Evolutionary conservation across 2,113 vertebrate species (phyloP), one percentile per base, ranked within the genome.

Genomic region (Hyperopisus bebe): DNA sequence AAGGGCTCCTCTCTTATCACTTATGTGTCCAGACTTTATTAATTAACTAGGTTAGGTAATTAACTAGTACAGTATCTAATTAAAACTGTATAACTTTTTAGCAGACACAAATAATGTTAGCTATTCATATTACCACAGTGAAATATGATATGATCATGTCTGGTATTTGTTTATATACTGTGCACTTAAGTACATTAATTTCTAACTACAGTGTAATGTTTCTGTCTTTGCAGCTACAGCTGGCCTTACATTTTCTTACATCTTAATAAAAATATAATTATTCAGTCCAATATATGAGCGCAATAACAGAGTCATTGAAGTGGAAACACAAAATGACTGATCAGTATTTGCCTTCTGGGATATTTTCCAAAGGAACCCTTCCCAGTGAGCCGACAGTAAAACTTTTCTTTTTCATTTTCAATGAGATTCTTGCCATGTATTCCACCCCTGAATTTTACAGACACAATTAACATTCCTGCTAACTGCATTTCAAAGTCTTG

Each of bases 291-390:
- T 24, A 46, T 15, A 86, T 47, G 21, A 86, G 21, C n/a, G 5
- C 83, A 86, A 15, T 50, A 50, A 50, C 44, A 48, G 83, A 50
- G 46, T 50, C 24, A 48, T 31, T n/a, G 21, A 86, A 46, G 83
- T 48, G 83, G 44, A 86, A 86, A 86, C 19, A 47, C n/a, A 27
- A 86, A 86, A 85, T 48, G 48, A n/a, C 44, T 86, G 46, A 86
- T 50, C 47, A 24, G 83, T 86, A 47, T 86, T 86, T 50, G 83
- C 46, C 83, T 86, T 13, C 44, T 86, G 44, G 83, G 83, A 86
- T 47, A 19, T 50, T 86, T 47, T 86, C 83, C 83, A 50, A 50
- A 86, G 83, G 83, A 50, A 50, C 44, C n/a, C 0, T 50, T 50
- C 47, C 21, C 24, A 27, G 10, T 4, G 10, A 31, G 47, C 24